Evolutionary conservation across 2,797 vertebrate species (phyloP), one percentile per base, ranked within the genome.

Genomic region (Chloroceryle inda): DNA sequence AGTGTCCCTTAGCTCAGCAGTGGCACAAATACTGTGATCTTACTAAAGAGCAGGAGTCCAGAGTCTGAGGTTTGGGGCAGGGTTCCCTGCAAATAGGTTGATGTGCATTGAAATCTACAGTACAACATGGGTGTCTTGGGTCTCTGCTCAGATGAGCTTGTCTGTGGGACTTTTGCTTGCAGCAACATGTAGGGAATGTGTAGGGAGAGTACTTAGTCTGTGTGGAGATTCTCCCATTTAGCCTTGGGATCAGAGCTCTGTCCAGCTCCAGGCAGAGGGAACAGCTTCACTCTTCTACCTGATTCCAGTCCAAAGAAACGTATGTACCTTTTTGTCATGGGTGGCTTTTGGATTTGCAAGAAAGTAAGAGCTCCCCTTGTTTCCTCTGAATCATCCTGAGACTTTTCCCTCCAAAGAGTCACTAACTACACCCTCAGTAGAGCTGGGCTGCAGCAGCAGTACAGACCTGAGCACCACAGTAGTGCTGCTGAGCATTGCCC

Each of bases 1-100:
- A 98, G 99, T 98, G 87, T 66, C 27, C 23, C 56, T 85, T 16
- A 64, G 26, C 59, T 72, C 64, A 38, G 31, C n/a, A 4, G 19
- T 55, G 81, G 26, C 58, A 31, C 38, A 45, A 76, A 38, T 44
- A 7, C n/a, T 40, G 52, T 71, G 45, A 56, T 35, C 15, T 21
- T 66, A 29, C 6, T 58, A 17, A 17, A 75, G 49, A 66, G 58
- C 21, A 11, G 44, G 13, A 23, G 10, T 47, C 59, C 27, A 42
- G 83, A 63, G 73, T 22, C 38, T n/a, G 53, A 35, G 18, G 23
- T 33, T 15, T 77, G 42, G 49, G n/a, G 42, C 38, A 63, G 33
- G 11, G 33, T 33, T 89, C n/a, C 59, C 23, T 62, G 31, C 17
- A 31, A 53, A 61, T 82, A 56, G 42, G 29, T 40, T 53, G 50